Percentiles rank a stretch among this genome's conserved stretches.
Conservation (phyloP, 2,113 vertebrate genomes). For the Anoplopoma fimbria region DNA sequence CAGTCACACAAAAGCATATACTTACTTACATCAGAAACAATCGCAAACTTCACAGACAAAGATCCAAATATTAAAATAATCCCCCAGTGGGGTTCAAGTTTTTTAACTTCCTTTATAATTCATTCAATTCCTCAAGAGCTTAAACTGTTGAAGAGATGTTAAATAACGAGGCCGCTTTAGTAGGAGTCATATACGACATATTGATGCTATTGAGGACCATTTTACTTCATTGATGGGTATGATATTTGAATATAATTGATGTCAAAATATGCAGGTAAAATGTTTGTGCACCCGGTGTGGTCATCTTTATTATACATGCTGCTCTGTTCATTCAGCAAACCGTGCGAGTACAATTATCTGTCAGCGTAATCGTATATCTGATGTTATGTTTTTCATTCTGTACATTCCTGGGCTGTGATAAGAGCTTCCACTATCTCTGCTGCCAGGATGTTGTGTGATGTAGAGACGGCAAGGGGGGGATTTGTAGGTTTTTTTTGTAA, state of each 20-base stretch:
- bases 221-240: background rate
- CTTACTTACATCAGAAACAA: background rate
- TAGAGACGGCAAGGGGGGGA: background rate
- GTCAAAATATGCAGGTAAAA: background rate
- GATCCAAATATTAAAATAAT: background rate
- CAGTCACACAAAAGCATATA: too few relatives aligned
- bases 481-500: slow-evolving; percentile 3
- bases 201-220: background rate
- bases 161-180: background rate
- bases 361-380: slow-evolving; percentile 24
- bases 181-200: background rate
- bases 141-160: background rate
- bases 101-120: background rate
- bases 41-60: background rate
- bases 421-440: slow-evolving; percentile 50
- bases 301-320: background rate
- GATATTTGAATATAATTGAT: background rate
- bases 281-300: background rate
- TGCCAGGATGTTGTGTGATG: slow-evolving; percentile 41
- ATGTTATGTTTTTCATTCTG: slow-evolving; percentile 64
- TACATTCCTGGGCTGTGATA: slow-evolving; percentile 67
- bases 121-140: background rate
- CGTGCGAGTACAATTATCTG: slow-evolving; percentile 20
- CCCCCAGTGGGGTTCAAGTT: background rate
- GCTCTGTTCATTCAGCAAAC: slow-evolving; percentile 33